Conservation (phyloP, 2,113 vertebrate genomes). For the Patagioenas fasciata region DNA sequence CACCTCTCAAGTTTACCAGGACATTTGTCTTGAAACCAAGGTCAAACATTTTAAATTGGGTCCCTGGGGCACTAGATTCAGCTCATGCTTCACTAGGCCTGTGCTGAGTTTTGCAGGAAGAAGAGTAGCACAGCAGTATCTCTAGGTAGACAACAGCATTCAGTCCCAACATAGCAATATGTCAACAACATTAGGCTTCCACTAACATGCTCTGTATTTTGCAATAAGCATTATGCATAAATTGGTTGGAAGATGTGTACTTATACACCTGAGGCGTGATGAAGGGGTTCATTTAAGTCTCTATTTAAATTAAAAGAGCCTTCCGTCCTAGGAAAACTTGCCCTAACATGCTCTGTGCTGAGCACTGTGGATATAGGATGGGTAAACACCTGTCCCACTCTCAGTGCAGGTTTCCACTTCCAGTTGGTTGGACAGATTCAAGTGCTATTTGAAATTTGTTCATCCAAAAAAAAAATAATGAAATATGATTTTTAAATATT, state of each 20-base stretch:
- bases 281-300: not conserved
- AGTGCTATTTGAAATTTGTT: not conserved
- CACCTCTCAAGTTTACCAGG: not conserved
- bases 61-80: not conserved
- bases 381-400: not conserved
- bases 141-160: not conserved
- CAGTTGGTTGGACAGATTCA: not conserved
- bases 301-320: not conserved
- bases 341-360: not conserved
- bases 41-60: not conserved
- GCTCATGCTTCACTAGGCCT: not conserved
- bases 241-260: not conserved
- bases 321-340: not conserved
- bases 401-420: not conserved
- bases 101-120: not conserved
- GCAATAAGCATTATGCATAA: not conserved
- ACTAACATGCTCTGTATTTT: not conserved
- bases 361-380: not conserved
- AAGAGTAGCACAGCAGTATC: not conserved
- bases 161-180: not conserved
- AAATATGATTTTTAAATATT: not conserved
- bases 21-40: not conserved
- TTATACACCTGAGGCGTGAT: not conserved
- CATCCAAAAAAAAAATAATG: not conserved
- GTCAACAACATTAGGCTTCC: not conserved